Evolutionary conservation across 2,888 invertebrate genomes (phyloP).

Genomic region (Liopterus haemorrhoidalis): DNA sequence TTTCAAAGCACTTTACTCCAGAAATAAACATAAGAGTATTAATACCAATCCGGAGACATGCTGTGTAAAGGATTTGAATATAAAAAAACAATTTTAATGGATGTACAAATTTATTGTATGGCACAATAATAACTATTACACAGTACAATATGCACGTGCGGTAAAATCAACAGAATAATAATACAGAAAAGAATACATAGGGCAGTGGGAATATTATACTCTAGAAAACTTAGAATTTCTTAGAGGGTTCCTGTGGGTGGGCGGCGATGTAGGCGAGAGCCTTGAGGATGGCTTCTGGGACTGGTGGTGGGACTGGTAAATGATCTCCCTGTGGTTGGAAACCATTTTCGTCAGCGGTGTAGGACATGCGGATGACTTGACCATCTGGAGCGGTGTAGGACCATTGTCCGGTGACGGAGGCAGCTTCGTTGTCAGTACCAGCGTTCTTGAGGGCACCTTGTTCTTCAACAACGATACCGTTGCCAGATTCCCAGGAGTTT

Average conservation of each 20-base stretch:
- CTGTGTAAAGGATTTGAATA: background rate
- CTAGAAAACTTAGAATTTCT: constrained; percentile 10
- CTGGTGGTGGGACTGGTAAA: constrained; percentile 52
- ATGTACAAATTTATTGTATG: constrained; percentile 13
- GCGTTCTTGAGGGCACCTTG: constrained; percentile 54
- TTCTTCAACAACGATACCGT: constrained; percentile 54
- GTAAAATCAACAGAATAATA: background rate
- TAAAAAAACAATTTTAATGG: background rate
- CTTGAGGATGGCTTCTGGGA: constrained; percentile 62
- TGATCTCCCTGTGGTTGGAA: constrained; percentile 47
- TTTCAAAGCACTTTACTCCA: too few relatives aligned
- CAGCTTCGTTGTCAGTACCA: constrained; percentile 50
- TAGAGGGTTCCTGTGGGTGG: constrained; percentile 44
- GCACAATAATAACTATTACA: constrained; percentile 17
- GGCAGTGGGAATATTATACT: constrained; percentile 1
- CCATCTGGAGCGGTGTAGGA: constrained; percentile 22
- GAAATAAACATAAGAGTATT: too few relatives aligned
- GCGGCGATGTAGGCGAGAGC: constrained; percentile 61
- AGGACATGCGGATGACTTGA: constrained; percentile 36
- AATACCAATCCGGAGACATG: too few relatives aligned
- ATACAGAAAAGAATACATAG: background rate
- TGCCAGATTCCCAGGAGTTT: constrained; percentile 53
- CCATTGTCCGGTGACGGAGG: constrained; percentile 46
- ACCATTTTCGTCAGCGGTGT: constrained; percentile 48
- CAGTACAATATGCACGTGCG: constrained; percentile 2